phyloP scores from a whole-genome alignment of 2,888 invertebrate genomes.

The Prosopocoilus inquinatus region DNA sequence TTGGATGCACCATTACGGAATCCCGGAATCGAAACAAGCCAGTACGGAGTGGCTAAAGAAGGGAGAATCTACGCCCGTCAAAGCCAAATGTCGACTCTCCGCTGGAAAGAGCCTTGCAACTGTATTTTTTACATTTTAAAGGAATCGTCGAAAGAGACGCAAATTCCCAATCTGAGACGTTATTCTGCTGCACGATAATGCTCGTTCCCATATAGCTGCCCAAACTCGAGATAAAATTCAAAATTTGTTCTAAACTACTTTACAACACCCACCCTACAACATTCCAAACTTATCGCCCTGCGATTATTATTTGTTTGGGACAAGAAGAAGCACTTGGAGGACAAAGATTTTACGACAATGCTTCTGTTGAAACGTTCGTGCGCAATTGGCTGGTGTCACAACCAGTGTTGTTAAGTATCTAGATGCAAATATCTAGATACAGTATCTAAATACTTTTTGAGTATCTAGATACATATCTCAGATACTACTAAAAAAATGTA shows the following conservation, averaged over 20 bases:
- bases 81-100: background rate
- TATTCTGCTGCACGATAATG: no score
- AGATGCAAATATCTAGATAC: no score
- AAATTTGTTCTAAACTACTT: background rate
- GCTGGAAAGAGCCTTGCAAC: background rate
- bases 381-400: constrained; percentile 1
- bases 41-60: constrained; percentile 2
- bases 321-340: background rate
- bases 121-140: background rate
- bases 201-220: background rate
- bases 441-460: no score
- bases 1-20: background rate
- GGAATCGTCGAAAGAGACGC: background rate
- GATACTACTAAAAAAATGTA: no score
- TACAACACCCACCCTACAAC: background rate
- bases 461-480: no score
- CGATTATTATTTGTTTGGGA: background rate
- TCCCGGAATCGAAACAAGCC: background rate
- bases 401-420: no score
- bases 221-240: background rate
- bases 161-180: background rate
- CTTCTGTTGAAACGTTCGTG: background rate
- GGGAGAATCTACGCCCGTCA: background rate
- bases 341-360: no score
- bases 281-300: background rate